Percentiles rank a stretch among this genome's conserved stretches.
Evolutionary conservation across 2,113 vertebrate species (phyloP).

Genomic region (Raja brachyura): DNA sequence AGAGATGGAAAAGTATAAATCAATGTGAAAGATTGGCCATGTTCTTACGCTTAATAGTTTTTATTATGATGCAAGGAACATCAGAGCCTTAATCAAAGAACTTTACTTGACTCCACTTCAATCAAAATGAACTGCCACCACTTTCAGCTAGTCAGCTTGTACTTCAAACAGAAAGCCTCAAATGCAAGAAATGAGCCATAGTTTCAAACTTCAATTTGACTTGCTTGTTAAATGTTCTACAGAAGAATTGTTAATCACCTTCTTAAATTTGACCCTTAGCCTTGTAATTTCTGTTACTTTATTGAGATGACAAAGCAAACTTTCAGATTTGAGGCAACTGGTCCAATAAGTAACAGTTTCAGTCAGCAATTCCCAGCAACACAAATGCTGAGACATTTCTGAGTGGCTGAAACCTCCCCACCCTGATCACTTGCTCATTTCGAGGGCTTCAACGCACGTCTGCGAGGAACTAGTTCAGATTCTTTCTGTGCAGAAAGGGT

Average conservation of each 20-base stretch:
- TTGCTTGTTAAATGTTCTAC: not conserved
- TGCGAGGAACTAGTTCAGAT: not conserved
- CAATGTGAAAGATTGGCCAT: no score
- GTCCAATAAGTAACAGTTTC: not conserved
- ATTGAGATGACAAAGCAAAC: constrained; percentile 15
- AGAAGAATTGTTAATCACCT: not conserved
- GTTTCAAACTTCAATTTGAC: not conserved
- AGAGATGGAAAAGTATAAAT: no score
- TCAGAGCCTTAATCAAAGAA: not conserved
- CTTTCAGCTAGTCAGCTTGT: not conserved
- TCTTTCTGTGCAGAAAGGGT: not conserved
- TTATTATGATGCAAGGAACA: not conserved
- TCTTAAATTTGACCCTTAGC: not conserved
- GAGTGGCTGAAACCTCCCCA: not conserved
- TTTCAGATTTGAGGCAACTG: not conserved
- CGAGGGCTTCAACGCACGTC: not conserved
- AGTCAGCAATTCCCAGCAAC: constrained; percentile 5
- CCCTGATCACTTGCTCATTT: not conserved
- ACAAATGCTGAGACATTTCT: not conserved
- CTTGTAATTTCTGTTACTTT: not conserved
- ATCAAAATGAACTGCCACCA: not conserved
- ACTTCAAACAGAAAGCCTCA: not conserved
- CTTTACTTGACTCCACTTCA: not conserved
- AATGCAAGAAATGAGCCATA: not conserved
- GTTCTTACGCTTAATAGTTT: no score